A percentile compares a stretch with the other conserved stretches of the same genome.
phyloP scores from a whole-genome alignment of 2,797 vertebrate genomes.

The Sebastes kiyomatsui region DNA sequence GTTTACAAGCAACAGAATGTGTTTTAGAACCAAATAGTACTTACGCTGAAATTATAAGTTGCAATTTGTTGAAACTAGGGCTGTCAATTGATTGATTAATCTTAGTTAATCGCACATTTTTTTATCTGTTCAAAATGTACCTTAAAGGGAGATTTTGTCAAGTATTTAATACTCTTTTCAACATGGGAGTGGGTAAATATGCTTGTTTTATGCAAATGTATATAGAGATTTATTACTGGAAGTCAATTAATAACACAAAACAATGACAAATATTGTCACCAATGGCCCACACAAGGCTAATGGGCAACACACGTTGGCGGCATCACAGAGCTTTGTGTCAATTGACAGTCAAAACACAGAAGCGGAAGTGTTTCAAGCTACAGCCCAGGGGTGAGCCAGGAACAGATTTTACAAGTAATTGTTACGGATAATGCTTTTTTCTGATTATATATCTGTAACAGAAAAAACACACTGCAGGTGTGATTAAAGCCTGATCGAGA shows the following conservation, averaged over 20 bases:
- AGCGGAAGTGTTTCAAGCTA: background rate
- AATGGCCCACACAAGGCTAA: background rate
- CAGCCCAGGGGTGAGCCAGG: background rate
- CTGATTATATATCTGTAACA: background rate
- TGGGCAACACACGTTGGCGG: background rate
- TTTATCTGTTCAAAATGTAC: too few relatives aligned
- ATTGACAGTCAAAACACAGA: background rate
- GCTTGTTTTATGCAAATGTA: too few relatives aligned
- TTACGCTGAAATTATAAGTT: background rate
- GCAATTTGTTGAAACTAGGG: background rate
- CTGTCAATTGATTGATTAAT: too few relatives aligned
- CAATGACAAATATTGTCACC: too few relatives aligned
- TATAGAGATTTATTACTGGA: too few relatives aligned
- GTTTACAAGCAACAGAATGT: background rate
- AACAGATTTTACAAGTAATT: background rate
- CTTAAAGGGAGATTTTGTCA: too few relatives aligned
- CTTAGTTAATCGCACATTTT: too few relatives aligned
- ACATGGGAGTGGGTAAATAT: too few relatives aligned
- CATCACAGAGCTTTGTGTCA: background rate
- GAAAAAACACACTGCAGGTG: background rate
- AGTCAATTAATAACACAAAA: too few relatives aligned
- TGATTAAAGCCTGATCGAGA: background rate
- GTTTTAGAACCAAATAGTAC: background rate
- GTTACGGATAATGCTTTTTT: background rate
- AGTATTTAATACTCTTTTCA: too few relatives aligned